A percentile compares a stretch with the other conserved stretches of the same genome.
These are phyloP conservation scores for Notarius quadriscutis DNA, from an alignment of 2,113 vertebrate species.

Conservation along the genomic window DNA sequence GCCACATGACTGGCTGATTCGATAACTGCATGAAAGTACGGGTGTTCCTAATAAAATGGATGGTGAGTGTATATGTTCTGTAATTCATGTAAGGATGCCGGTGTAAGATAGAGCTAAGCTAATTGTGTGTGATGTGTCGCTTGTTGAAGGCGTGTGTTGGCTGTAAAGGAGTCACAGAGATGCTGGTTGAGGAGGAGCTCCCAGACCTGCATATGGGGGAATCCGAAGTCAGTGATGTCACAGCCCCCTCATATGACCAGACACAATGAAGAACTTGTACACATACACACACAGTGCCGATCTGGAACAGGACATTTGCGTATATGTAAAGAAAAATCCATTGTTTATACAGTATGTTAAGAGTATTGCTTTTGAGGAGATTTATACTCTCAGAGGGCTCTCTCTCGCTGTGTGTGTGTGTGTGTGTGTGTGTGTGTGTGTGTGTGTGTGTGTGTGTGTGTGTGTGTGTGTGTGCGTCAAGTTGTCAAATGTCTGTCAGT, in stretches of 20 bases:
- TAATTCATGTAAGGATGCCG: not conserved
- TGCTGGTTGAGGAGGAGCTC: conserved; percentile 66
- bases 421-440: not conserved
- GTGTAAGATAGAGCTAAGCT: not conserved
- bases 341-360: not conserved
- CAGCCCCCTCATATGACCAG: conserved; percentile 49
- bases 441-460: conserved; percentile 5
- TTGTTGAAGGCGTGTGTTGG: conserved; percentile 79
- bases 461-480: not conserved
- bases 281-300: not conserved
- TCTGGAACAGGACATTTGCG: not conserved
- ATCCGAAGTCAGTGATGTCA: conserved; percentile 65
- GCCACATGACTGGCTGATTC: too few species aligned
- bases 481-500: not conserved
- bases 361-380: not conserved
- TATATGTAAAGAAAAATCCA: too few species aligned
- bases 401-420: not conserved
- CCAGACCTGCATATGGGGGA: conserved; percentile 74
- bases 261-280: conserved; percentile 55
- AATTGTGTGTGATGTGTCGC: conserved; percentile 16
- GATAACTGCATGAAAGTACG: too few species aligned
- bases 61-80: not conserved
- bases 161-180: conserved; percentile 71
- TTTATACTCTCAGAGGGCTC: not conserved
- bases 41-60: too few species aligned